A percentile compares a stretch with the other conserved stretches of the same genome.
These are phyloP conservation scores for Meandrusa payeni DNA, from an alignment of 2,888 invertebrate genomes.

Conservation along the genomic window DNA sequence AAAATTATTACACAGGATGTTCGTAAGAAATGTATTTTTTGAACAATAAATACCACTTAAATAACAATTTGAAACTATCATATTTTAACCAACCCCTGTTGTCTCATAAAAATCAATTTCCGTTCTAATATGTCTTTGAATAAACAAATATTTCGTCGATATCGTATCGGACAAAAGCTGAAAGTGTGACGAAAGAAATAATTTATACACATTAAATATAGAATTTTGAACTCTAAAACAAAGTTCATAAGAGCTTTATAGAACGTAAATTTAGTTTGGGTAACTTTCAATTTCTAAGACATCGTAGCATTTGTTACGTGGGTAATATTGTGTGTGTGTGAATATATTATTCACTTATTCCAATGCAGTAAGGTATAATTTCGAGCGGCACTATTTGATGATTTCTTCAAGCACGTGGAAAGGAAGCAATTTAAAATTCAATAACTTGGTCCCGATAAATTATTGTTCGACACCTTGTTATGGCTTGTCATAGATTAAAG, in stretches of 20 bases:
- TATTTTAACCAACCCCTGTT: conserved; percentile 14
- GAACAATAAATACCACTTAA: too few species aligned
- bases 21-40: too few species aligned
- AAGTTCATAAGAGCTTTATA: neutral
- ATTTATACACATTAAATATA: neutral
- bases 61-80: conserved; percentile 22
- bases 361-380: conserved; percentile 29
- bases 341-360: too few species aligned
- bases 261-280: neutral
- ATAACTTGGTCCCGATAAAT: conserved; percentile 57
- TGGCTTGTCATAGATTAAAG: conserved; percentile 44
- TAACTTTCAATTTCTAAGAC: conserved; percentile 20
- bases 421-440: conserved; percentile 61
- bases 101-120: conserved; percentile 24
- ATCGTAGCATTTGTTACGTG: conserved; percentile 3
- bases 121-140: conserved; percentile 18
- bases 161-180: conserved; percentile 28
- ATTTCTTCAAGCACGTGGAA: conserved; percentile 28
- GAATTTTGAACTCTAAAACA: conserved; percentile 1
- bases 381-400: conserved; percentile 22
- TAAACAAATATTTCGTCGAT: conserved; percentile 29
- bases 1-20: too few species aligned
- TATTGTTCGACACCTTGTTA: conserved; percentile 65
- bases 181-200: conserved; percentile 30
- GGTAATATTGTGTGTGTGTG: too few species aligned